Base-by-base conservation (phyloP, 1,140 invertebrate genomes). In the Coelopa frigida region DNA sequence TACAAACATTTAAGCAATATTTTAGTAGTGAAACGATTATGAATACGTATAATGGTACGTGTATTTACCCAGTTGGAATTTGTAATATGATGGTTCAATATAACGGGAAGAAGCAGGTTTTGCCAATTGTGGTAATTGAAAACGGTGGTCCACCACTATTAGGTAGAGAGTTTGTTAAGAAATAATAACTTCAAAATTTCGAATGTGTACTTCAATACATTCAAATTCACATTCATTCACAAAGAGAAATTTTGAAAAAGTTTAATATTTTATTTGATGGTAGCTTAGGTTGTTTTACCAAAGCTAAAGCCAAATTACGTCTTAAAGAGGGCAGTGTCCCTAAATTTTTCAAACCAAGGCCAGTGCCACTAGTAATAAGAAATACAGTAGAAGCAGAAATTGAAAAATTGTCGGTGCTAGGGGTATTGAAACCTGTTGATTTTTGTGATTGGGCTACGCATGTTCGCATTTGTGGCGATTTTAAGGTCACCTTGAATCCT, bases 381-480 rank as follows among this genome's bases (percentile, higher is more conserved):
- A 12, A 21, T 4, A 33, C 36, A 27, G 38, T 50, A 15, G 60
- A 69, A 23, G 46, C 51, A 17, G 70, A 75, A 55, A 52, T 73
- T 22, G 56, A 72, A n/a, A 44, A 63, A 45, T 47, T 74, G 23
- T 55, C 58, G 21, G 17, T 39, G 6, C 50, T 66, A 40, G 56
- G 50, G 10, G 55, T 63, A 8, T 41, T 67, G 3, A 37, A 42
- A 4, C 51, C 51, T 10, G 29, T 56, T 12, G 45, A 53, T n/a
- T 54, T 46, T 48, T 55, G 51, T 15, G 56, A 65, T 8, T 76
- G 65, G 69, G 70, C 59, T 5, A 62, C 70, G 14, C 70, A 49
- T 3, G 51, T 67, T 18, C 21, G 73, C 17, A 55, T 76, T 27
- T 74, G 72, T 56, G 65, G 67, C 1, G 72, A 75, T 55, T 75